A percentile compares a stretch with the other conserved stretches of the same genome.
Conservation (phyloP, 2,797 vertebrate species). For the Thaleichthys pacificus region DNA sequence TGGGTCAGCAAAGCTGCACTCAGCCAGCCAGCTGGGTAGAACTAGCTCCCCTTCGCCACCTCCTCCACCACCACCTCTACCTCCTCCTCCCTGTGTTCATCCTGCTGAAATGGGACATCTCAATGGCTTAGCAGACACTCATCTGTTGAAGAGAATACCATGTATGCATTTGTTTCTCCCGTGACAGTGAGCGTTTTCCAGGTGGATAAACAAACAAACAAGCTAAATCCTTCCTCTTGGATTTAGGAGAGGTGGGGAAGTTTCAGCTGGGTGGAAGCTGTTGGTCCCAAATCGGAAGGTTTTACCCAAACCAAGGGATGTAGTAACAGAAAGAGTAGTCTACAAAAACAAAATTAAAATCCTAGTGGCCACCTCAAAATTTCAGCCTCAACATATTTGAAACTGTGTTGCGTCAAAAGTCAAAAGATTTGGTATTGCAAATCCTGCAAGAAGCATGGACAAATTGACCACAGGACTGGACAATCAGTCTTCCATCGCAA, state of each 20-base stretch:
- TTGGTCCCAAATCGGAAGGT: background rate
- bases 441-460: too few species aligned
- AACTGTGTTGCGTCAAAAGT: too few species aligned
- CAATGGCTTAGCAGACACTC: constrained; percentile 66
- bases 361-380: too few species aligned
- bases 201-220: constrained; percentile 64
- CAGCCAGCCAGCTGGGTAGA: constrained; percentile 73
- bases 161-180: constrained; percentile 69
- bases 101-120: constrained; percentile 71
- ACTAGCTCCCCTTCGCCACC: constrained; percentile 66
- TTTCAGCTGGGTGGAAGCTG: background rate
- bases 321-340: too few species aligned
- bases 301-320: too few species aligned
- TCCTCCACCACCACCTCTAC: constrained; percentile 20
- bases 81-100: constrained; percentile 33
- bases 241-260: background rate
- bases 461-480: too few species aligned
- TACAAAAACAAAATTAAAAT: too few species aligned
- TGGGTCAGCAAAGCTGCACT: constrained; percentile 72
- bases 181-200: constrained; percentile 55
- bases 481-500: too few species aligned
- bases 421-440: too few species aligned
- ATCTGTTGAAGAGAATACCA: constrained; percentile 74
- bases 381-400: too few species aligned
- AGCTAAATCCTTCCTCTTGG: constrained; percentile 15